Evolutionary conservation across 2,888 invertebrate species (phyloP).

Genomic region (Aleiodes leptofemur): DNA sequence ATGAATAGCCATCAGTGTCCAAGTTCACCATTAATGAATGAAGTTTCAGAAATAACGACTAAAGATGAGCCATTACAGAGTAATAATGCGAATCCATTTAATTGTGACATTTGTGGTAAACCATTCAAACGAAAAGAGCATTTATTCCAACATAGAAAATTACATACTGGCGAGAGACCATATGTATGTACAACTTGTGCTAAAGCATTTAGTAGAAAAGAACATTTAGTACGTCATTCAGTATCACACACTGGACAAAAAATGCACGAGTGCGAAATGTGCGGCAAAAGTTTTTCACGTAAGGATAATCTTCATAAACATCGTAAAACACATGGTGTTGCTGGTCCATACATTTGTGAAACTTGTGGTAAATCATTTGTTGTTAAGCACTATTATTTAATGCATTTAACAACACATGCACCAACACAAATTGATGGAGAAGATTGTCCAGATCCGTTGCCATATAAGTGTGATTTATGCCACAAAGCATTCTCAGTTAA

Average conservation of each 20-base stretch:
- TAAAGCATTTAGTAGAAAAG: conserved; percentile 83
- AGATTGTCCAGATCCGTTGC: conserved; percentile 67
- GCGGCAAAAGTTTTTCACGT: conserved; percentile 78
- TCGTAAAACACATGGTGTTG: conserved; percentile 79
- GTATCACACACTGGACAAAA: conserved; percentile 83
- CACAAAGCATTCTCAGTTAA: conserved; percentile 79
- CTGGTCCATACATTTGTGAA: conserved; percentile 80
- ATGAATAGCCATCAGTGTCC: conserved; percentile 65
- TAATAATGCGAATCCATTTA: conserved; percentile 64
- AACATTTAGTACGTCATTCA: conserved; percentile 82
- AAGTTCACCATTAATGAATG: conserved; percentile 60
- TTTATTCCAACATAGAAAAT: conserved; percentile 81
- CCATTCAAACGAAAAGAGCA: conserved; percentile 83
- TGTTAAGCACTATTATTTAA: conserved; percentile 81
- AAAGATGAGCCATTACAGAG: conserved; percentile 54
- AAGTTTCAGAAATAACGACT: conserved; percentile 60
- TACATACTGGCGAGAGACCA: conserved; percentile 82
- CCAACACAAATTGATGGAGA: conserved; percentile 63
- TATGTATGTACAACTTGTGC: conserved; percentile 82
- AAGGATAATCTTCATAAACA: conserved; percentile 80
- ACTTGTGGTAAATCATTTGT: conserved; percentile 82
- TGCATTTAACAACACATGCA: conserved; percentile 79
- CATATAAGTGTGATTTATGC: conserved; percentile 80
- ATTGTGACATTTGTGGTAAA: conserved; percentile 80
- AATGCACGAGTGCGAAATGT: conserved; percentile 81